Evolutionary conservation across 1,140 invertebrate species (phyloP), one percentile per base, ranked within the genome.

Genomic region (Halesus radiatus): DNA sequence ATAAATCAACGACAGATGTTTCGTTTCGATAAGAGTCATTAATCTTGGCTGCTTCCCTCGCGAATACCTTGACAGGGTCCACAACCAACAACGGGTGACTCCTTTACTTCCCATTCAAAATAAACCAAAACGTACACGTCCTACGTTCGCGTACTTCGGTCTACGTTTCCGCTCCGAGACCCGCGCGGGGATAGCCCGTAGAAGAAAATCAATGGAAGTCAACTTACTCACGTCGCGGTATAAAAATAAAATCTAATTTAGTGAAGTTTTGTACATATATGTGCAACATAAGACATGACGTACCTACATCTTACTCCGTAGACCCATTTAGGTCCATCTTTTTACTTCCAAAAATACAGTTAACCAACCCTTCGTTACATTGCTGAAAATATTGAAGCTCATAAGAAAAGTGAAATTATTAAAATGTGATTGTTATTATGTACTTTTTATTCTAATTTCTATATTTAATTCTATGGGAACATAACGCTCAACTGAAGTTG

Each of bases 191-290:
- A 78, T 45, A 50, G 32, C 29, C 29, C 76, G 29, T 18, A 13
- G 1, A 50, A 68, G 60, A 54, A 78, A 78, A 78, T 66, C 60
- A 78, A 78, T 68, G 29, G 37, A 76, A 70, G 54, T 76, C 62
- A 80, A 56, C 60, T 50, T 76, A 45, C 52, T 77, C 70, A 68
- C 50, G 23, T 80, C 76, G 58, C 78, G 79, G 81, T 83, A 83
- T 74, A 83, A 83, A 83, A 83, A 83, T 83, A 83, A 83, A 83
- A 76, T 80, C 79, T 83, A 83, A 83, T 79, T 83, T 73, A 79
- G 58, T 80, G 81, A 78, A 26, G 70, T 83, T 80, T 83, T 83
- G 79, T 83, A 83, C 81, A 83, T 83, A 22, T 83, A 76, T 77
- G 78, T 83, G 81, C 81, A 83, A 83, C 74, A 76, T 75, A 76